phyloP scores from a whole-genome alignment of 1,140 invertebrate species.

The Zaprionus kolodkinae region DNA sequence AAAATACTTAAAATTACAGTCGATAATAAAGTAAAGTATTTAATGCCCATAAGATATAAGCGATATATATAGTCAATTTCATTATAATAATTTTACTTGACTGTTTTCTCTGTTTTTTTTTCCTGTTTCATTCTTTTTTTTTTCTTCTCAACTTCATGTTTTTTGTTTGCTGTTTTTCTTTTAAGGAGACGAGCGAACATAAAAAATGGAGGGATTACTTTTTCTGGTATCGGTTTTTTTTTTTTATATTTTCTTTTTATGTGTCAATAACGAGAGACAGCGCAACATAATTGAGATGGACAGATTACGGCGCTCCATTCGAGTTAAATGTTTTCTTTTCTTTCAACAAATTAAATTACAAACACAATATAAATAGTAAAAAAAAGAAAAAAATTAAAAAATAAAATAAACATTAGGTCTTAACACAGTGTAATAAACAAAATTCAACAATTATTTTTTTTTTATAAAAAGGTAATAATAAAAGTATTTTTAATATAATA shows the following conservation, averaged over 20 bases:
- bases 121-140: conserved; percentile 13
- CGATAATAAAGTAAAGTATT: conserved; percentile 47
- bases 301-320: conserved; percentile 20
- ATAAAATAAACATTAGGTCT: conserved; percentile 52
- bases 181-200: conserved; percentile 47
- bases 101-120: conserved; percentile 16
- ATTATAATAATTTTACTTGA: conserved; percentile 40
- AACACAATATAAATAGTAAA: conserved; percentile 55
- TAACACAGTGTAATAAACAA: conserved; percentile 66
- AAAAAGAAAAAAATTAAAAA: conserved; percentile 60
- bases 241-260: conserved; percentile 26
- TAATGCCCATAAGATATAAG: conserved; percentile 43
- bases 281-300: conserved; percentile 8
- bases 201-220: conserved; percentile 71
- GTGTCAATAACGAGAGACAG: conserved; percentile 26
- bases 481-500: conserved; percentile 44
- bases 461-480: conserved; percentile 76
- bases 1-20: conserved; percentile 67
- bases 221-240: conserved; percentile 40
- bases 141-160: conserved; percentile 6
- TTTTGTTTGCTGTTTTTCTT: conserved; percentile 33
- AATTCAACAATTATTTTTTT: conserved; percentile 74
- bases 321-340: conserved; percentile 17
- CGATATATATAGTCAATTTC: conserved; percentile 20
- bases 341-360: conserved; percentile 48